Evolutionary conservation across 2,797 vertebrate species (phyloP).

Genomic region (Salmo trutta): DNA sequence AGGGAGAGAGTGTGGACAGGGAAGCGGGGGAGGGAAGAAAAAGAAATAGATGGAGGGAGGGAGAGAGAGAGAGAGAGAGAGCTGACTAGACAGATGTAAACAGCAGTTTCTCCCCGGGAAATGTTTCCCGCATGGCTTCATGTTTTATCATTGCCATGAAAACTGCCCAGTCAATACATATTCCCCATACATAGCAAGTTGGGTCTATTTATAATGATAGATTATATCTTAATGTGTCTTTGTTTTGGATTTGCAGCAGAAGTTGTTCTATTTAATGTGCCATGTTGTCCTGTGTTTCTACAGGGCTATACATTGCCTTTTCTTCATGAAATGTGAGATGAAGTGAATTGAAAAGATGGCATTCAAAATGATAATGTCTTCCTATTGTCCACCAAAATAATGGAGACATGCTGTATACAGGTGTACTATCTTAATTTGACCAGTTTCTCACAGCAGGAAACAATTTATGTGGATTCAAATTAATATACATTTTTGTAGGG

Average conservation of each 20-base stretch:
- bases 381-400: too few species aligned
- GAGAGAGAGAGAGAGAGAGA: not conserved
- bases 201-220: not conserved
- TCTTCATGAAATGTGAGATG: not conserved
- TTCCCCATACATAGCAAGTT: not conserved
- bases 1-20: not conserved
- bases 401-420: too few species aligned
- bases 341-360: not conserved
- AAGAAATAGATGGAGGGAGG: not conserved
- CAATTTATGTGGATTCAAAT: too few species aligned
- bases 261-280: not conserved
- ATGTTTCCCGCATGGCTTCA: not conserved
- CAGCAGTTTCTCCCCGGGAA: not conserved
- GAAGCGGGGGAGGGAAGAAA: not conserved
- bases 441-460: too few species aligned
- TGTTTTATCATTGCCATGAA: not conserved
- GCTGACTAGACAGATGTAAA: slow-evolving; percentile 2
- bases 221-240: not conserved
- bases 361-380: too few species aligned
- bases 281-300: not conserved
- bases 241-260: not conserved
- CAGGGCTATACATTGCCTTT: not conserved
- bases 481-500: too few species aligned
- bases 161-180: not conserved
- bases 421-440: too few species aligned